These are phyloP conservation scores for Hedychridium roseum DNA, from an alignment of 2,888 invertebrate genomes.

Conservation along the genomic window DNA sequence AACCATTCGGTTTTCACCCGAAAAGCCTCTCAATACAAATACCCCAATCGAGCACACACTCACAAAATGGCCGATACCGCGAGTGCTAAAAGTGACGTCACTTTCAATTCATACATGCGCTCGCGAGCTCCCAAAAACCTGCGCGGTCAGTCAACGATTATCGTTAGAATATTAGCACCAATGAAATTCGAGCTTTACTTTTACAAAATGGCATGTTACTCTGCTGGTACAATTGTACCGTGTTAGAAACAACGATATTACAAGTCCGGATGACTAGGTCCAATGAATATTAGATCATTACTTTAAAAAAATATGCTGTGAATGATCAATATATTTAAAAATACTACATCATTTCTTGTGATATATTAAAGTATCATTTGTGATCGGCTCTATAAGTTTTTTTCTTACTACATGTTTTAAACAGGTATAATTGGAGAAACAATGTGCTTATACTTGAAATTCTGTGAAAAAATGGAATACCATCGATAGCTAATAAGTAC, in stretches of 20 bases:
- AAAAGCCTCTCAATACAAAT: constrained; percentile 69
- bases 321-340: constrained; percentile 7
- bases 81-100: constrained; percentile 74
- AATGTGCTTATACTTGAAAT: no score
- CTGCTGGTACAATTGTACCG: constrained; percentile 15
- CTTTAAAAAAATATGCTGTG: not conserved
- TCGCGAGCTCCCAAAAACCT: constrained; percentile 20
- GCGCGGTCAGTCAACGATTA: constrained; percentile 17
- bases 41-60: constrained; percentile 69
- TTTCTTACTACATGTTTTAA: no score
- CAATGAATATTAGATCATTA: not conserved
- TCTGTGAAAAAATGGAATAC: no score
- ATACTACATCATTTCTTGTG: no score
- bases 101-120: constrained; percentile 56
- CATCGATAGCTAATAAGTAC: no score
- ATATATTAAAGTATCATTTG: no score
- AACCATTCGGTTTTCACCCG: constrained; percentile 71
- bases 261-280: not conserved
- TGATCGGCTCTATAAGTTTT: no score
- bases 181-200: constrained; percentile 15
- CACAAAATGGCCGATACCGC: constrained; percentile 74
- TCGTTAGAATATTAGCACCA: constrained; percentile 8
- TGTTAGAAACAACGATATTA: constrained; percentile 19
- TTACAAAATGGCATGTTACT: constrained; percentile 7
- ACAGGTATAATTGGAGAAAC: no score